phyloP scores from a whole-genome alignment of 2,888 invertebrate species.

The Oscheius sp. region DNA sequence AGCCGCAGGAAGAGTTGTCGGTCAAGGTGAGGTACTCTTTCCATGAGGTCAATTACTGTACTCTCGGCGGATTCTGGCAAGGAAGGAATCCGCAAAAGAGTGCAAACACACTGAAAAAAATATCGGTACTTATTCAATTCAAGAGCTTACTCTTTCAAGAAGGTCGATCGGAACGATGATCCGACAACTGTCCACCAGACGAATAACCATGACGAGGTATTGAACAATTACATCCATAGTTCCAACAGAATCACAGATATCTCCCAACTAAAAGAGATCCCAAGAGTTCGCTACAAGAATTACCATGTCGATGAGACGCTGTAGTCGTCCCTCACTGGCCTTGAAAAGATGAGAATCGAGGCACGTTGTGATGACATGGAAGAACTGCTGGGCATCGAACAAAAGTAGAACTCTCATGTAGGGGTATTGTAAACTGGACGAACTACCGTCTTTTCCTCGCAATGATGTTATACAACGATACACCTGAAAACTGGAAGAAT shows the following conservation, averaged over 20 bases:
- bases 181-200: slow-evolving; percentile 41
- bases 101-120: slow-evolving; percentile 29
- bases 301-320: slow-evolving; percentile 56
- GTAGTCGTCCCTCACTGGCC: slow-evolving; percentile 47
- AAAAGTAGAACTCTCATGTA: slow-evolving; percentile 80
- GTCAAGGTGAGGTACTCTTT: slow-evolving; percentile 38
- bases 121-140: background rate
- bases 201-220: slow-evolving; percentile 42
- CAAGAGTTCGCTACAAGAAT: background rate
- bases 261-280: slow-evolving; percentile 44
- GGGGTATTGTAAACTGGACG: slow-evolving; percentile 56
- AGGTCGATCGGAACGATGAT: slow-evolving; percentile 45
- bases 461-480: slow-evolving; percentile 57
- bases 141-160: slow-evolving; percentile 42
- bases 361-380: slow-evolving; percentile 68
- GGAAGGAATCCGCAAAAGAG: slow-evolving; percentile 40
- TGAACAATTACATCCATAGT: slow-evolving; percentile 41
- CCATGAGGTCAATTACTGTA: slow-evolving; percentile 39
- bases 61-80: slow-evolving; percentile 40
- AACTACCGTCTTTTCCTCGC: slow-evolving; percentile 48
- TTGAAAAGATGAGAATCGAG: slow-evolving; percentile 63
- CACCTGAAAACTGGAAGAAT: slow-evolving; percentile 33
- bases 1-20: slow-evolving; percentile 38
- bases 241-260: slow-evolving; percentile 39
- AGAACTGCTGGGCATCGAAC: slow-evolving; percentile 83